Evolutionary conservation across 2,888 invertebrate species (phyloP).

Genomic region (Helobdella robusta): DNA sequence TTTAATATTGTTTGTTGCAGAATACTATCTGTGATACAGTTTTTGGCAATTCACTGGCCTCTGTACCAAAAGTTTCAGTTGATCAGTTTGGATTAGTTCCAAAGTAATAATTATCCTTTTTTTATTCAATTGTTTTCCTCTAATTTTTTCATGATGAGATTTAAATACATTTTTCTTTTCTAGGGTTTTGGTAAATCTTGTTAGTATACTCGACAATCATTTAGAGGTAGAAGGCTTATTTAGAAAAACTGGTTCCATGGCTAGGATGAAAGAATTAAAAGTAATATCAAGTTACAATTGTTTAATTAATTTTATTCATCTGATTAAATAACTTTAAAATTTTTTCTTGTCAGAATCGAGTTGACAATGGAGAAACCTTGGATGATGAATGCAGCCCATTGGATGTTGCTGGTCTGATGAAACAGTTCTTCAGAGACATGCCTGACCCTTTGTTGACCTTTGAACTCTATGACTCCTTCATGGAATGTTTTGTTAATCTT

Average conservation of each 20-base stretch:
- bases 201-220: constrained; percentile 51
- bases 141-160: not conserved
- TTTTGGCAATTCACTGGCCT: constrained; percentile 42
- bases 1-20: constrained; percentile 9
- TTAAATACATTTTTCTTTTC: not conserved
- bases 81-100: constrained; percentile 45
- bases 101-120: constrained; percentile 36
- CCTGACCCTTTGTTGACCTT: constrained; percentile 73
- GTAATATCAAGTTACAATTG: constrained; percentile 47
- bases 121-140: not conserved
- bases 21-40: constrained; percentile 29
- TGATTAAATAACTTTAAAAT: not conserved
- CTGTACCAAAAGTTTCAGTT: constrained; percentile 40
- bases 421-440: constrained; percentile 71
- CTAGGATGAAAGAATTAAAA: constrained; percentile 71
- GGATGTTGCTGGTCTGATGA: constrained; percentile 75
- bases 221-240: constrained; percentile 73
- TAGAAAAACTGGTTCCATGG: constrained; percentile 74
- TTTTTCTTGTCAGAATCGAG: constrained; percentile 53
- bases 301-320: not conserved
- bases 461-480: constrained; percentile 65
- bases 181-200: constrained; percentile 42
- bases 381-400: constrained; percentile 61
- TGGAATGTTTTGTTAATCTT: constrained; percentile 52
- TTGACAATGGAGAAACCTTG: constrained; percentile 65